Conservation (phyloP, 2,113 vertebrate genomes). For the Alethe castanea region DNA sequence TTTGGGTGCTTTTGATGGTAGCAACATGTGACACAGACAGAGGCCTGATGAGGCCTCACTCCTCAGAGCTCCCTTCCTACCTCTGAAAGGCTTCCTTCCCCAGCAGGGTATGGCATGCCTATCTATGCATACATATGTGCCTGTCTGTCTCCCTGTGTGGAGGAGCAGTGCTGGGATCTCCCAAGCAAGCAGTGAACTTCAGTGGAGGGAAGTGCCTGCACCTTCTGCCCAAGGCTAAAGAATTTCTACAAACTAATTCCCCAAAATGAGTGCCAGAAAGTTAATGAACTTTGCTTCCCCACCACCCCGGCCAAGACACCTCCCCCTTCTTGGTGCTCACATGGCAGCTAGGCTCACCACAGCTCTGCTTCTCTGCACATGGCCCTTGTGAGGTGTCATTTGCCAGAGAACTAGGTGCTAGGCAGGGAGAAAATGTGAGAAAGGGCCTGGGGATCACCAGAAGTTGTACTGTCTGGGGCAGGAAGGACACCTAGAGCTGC, state of each 20-base stretch:
- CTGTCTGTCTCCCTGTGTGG: background rate
- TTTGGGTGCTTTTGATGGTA: background rate
- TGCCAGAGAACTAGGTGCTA: background rate
- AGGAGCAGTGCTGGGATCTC: accelerated
- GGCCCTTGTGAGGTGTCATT: background rate
- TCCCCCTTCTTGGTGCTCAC: background rate
- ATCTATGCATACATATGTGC: accelerated
- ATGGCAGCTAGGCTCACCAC: background rate
- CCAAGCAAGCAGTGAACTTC: accelerated
- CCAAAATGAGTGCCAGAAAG: background rate
- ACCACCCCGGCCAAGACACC: background rate
- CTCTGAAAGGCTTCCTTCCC: background rate
- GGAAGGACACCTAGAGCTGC: slow-evolving; percentile 1
- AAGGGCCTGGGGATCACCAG: background rate
- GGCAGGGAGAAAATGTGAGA: background rate
- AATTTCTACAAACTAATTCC: slow-evolving; percentile 26
- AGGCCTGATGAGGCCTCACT: background rate
- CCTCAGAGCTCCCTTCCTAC: background rate
- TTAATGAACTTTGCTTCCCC: slow-evolving; percentile 44
- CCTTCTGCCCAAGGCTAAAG: background rate
- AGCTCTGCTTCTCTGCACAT: background rate
- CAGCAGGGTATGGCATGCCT: accelerated
- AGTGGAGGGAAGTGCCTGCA: background rate
- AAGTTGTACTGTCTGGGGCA: background rate
- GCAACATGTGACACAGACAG: accelerated